Conservation (phyloP, 2,797 vertebrate genomes). For the Astyanax mexicanus region DNA sequence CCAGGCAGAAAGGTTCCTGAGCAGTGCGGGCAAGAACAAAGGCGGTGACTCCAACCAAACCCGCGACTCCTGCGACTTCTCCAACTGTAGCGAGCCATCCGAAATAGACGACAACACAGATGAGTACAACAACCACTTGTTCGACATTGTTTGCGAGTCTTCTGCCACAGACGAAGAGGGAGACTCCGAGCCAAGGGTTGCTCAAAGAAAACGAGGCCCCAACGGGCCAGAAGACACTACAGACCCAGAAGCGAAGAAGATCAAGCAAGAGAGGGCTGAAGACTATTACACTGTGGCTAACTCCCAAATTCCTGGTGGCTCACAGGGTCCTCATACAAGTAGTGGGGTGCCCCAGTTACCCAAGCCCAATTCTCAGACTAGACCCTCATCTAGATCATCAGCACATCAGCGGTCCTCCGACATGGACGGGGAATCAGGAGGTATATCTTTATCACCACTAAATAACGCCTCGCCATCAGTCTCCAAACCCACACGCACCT, state of each 20-base stretch:
- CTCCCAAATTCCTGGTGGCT: conserved; percentile 75
- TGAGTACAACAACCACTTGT: conserved; percentile 85
- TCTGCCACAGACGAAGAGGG: conserved; percentile 88
- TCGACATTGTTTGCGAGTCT: conserved; percentile 88
- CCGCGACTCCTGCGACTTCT: conserved; percentile 86
- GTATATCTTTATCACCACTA: conserved; percentile 70
- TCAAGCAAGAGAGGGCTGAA: conserved; percentile 88
- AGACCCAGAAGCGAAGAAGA: conserved; percentile 84
- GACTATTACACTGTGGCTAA: conserved; percentile 86
- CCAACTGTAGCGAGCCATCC: conserved; percentile 87
- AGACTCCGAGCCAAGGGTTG: conserved; percentile 78
- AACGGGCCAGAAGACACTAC: conserved; percentile 57
- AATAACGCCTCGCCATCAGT: conserved; percentile 42
- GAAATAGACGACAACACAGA: conserved; percentile 84
- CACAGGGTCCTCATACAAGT: conserved; percentile 63
- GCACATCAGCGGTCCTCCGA: conserved; percentile 68
- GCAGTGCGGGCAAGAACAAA: conserved; percentile 78
- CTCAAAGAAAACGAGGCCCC: conserved; percentile 73
- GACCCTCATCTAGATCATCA: conserved; percentile 53
- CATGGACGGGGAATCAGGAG: conserved; percentile 71
- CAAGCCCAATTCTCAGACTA: conserved; percentile 74
- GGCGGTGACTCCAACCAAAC: conserved; percentile 79
- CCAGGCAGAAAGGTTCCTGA: conserved; percentile 80
- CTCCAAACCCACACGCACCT: conserved; percentile 69
- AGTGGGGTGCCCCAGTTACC: conserved; percentile 78